Evolutionary conservation across 2,113 vertebrate genomes (phyloP).

Genomic region (Ictidomys tridecemlineatus): DNA sequence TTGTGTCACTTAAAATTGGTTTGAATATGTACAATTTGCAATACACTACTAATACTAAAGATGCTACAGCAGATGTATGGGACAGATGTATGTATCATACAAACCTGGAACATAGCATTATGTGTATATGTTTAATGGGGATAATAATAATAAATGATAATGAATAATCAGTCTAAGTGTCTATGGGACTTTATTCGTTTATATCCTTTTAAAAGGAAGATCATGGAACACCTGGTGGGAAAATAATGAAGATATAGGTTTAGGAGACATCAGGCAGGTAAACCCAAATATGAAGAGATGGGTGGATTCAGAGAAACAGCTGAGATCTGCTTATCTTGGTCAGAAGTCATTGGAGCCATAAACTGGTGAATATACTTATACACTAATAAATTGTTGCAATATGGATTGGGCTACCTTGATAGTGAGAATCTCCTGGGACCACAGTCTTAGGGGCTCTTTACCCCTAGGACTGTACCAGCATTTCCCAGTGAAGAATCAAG

Average conservation of each 20-base stretch:
- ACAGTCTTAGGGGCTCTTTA: background rate
- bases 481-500: background rate
- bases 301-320: background rate
- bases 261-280: background rate
- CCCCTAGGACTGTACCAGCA: background rate
- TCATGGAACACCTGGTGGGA: background rate
- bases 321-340: background rate
- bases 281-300: background rate
- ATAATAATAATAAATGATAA: background rate
- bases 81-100: background rate
- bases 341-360: background rate
- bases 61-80: background rate
- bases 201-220: background rate
- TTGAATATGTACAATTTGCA: background rate
- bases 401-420: background rate
- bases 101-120: background rate
- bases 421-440: background rate
- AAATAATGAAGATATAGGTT: background rate
- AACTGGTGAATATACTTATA: background rate
- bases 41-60: background rate
- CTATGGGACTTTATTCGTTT: no score
- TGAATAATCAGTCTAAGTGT: no score
- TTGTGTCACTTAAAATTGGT: background rate
- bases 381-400: background rate
- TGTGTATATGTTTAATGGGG: background rate